phyloP scores from a whole-genome alignment of 2,888 invertebrate genomes.

The Pedicia rivosa region DNA sequence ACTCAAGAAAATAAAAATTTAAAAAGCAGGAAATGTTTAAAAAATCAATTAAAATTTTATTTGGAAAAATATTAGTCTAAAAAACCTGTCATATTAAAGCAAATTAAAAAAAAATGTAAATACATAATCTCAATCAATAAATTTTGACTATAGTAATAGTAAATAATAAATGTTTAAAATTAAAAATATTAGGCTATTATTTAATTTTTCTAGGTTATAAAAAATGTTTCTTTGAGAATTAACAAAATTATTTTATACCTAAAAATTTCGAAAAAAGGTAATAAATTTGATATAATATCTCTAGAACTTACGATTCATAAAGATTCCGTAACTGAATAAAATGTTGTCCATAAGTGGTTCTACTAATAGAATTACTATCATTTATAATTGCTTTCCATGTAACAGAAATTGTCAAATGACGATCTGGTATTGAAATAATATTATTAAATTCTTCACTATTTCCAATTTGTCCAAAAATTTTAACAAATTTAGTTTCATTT shows the following conservation, averaged over 20 bases:
- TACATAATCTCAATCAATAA: no score
- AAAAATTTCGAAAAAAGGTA: not conserved
- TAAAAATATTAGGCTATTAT: no score
- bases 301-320: slow-evolving; percentile 18
- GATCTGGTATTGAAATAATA: slow-evolving; percentile 20
- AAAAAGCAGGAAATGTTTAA: no score
- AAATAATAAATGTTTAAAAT: no score
- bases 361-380: slow-evolving; percentile 17
- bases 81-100: no score
- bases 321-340: slow-evolving; percentile 26
- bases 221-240: not conserved
- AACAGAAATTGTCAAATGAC: slow-evolving; percentile 24
- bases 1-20: no score
- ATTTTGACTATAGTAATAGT: no score
- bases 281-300: not conserved
- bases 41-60: no score
- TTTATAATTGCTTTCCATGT: slow-evolving; percentile 25
- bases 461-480: slow-evolving; percentile 17
- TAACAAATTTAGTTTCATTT: slow-evolving; percentile 27
- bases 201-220: no score
- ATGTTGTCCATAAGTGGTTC: slow-evolving; percentile 23
- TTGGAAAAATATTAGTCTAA: no score
- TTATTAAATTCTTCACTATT: slow-evolving; percentile 29
- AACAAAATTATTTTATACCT: not conserved
- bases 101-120: no score